These are phyloP conservation scores for Stenolophus ochropezus DNA, from an alignment of 2,888 invertebrate genomes.

Conservation along the genomic window DNA sequence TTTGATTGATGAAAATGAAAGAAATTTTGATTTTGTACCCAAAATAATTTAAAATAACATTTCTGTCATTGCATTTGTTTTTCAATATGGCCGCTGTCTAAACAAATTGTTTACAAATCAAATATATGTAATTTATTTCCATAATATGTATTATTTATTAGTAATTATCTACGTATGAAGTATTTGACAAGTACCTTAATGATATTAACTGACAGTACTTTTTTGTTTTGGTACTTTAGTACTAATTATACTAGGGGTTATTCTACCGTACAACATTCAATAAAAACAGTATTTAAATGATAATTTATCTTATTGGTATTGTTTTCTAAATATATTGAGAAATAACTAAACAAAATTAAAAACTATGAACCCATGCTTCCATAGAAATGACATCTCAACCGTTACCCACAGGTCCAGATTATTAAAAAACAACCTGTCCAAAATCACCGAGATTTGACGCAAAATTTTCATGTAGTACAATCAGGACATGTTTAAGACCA, in stretches of 20 bases:
- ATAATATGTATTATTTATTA: too few relatives aligned
- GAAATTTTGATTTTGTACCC: not conserved
- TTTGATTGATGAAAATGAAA: not conserved
- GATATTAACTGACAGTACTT: too few relatives aligned
- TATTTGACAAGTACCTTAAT: too few relatives aligned
- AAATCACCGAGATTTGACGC: not conserved
- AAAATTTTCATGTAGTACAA: not conserved
- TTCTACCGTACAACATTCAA: too few relatives aligned
- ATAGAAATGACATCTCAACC: conserved; percentile 2
- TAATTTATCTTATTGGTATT: not conserved
- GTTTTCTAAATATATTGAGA: not conserved
- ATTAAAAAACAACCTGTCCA: not conserved
- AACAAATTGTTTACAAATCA: not conserved
- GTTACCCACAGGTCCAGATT: conserved; percentile 28
- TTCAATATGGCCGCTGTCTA: conserved; percentile 16
- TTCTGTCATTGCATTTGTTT: not conserved
- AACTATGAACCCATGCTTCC: not conserved
- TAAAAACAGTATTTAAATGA: too few relatives aligned
- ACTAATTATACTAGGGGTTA: too few relatives aligned
- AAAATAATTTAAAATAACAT: not conserved
- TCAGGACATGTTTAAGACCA: not conserved
- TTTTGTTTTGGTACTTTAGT: too few relatives aligned
- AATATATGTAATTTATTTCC: too few relatives aligned
- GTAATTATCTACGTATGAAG: too few relatives aligned
- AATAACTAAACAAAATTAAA: not conserved